phyloP scores from a whole-genome alignment of 2,888 invertebrate genomes.

The Hyposoter dolosus region DNA sequence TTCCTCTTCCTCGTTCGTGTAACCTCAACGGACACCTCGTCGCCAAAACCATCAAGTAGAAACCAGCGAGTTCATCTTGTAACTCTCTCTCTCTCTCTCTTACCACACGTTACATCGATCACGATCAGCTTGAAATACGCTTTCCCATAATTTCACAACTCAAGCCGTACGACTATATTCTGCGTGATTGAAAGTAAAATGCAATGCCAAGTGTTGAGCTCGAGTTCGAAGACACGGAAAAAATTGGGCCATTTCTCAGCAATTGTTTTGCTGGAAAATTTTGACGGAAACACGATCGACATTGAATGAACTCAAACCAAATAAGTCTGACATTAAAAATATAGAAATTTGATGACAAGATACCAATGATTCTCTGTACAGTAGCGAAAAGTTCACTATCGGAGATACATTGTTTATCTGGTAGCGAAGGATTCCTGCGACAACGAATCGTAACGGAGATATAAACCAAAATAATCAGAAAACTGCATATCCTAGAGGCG shows the following conservation, averaged over 20 bases:
- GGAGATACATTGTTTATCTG: background rate
- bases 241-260: background rate
- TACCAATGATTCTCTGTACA: background rate
- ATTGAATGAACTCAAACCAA: background rate
- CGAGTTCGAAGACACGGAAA: background rate
- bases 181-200: background rate
- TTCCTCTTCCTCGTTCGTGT: constrained; percentile 72
- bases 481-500: background rate
- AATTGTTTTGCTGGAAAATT: background rate
- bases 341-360: background rate
- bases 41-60: constrained; percentile 37
- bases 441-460: background rate
- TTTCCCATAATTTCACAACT: background rate
- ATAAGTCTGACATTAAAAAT: background rate
- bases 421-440: background rate
- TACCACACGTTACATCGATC: constrained; percentile 16
- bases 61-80: constrained; percentile 42
- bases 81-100: constrained; percentile 6
- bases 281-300: background rate
- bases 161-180: background rate
- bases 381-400: background rate
- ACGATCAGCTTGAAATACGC: constrained; percentile 23
- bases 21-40: constrained; percentile 71
- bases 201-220: background rate
- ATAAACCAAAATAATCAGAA: background rate